Percentiles rank a stretch among this genome's conserved stretches.
phyloP scores from a whole-genome alignment of 2,888 invertebrate genomes.

The Apamea monoglypha region DNA sequence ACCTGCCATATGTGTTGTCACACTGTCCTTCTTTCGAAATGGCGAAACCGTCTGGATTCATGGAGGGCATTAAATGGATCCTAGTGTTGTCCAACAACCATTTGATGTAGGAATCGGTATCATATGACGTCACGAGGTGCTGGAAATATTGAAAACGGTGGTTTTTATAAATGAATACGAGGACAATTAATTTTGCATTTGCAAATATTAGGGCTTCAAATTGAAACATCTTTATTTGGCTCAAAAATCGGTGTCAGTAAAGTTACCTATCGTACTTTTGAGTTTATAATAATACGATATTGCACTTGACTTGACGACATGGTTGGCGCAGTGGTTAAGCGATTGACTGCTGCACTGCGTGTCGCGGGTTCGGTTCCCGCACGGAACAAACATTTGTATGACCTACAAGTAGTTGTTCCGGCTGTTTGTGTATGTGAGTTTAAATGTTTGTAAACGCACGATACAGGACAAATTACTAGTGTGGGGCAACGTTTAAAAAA shows the following conservation, averaged over 20 bases:
- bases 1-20: conserved; percentile 97
- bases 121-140: conserved; percentile 95
- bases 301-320: no score
- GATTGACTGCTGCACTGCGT: no score
- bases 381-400: no score
- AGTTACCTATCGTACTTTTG: background rate
- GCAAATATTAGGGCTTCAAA: background rate
- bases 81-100: conserved; percentile 98
- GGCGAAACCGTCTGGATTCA: conserved; percentile 99
- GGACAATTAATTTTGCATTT: background rate
- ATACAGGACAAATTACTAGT: no score
- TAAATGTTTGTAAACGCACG: no score
- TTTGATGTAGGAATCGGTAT: conserved; percentile 95
- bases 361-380: no score
- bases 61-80: conserved; percentile 98
- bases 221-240: background rate
- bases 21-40: conserved; percentile 97
- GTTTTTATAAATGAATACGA: background rate
- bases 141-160: conserved; percentile 83
- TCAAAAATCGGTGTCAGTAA: background rate
- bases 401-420: no score
- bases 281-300: background rate
- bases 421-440: no score
- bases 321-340: no score
- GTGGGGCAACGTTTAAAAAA: no score